phyloP scores from a whole-genome alignment of 2,113 vertebrate genomes.

The Taxidea taxus region DNA sequence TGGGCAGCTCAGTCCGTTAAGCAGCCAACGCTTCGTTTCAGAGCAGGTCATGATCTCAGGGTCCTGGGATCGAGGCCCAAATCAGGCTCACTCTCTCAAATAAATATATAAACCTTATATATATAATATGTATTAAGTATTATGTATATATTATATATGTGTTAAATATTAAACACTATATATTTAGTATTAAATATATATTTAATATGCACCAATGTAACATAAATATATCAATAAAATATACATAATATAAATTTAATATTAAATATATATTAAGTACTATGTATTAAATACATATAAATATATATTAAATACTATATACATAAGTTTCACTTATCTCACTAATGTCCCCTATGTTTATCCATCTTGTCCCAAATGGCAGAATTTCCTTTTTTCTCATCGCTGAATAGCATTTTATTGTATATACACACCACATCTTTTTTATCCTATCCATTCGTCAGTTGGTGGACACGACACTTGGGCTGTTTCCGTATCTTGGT shows the following conservation, averaged over 20 bases:
- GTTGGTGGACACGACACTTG: not conserved
- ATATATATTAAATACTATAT: too few relatives aligned
- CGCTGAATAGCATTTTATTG: not conserved
- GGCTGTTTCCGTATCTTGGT: not conserved
- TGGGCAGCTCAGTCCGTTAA: not conserved
- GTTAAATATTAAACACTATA: too few relatives aligned
- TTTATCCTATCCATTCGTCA: not conserved
- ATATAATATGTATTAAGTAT: not conserved
- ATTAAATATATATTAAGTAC: too few relatives aligned
- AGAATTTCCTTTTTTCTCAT: not conserved
- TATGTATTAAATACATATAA: too few relatives aligned
- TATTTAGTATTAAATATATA: too few relatives aligned
- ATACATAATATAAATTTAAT: too few relatives aligned
- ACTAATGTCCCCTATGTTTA: not conserved
- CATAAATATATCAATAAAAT: too few relatives aligned
- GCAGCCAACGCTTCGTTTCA: not conserved
- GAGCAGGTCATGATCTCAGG: not conserved
- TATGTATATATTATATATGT: too few relatives aligned
- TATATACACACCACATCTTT: not conserved
- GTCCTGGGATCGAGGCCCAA: not conserved
- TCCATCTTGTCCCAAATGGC: not conserved
- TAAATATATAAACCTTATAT: too few relatives aligned
- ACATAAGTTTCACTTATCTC: not conserved
- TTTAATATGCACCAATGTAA: too few relatives aligned
- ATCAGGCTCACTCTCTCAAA: not conserved